Base-by-base conservation (phyloP, 2,113 vertebrate species). In the Oreochromis spilurus region DNA sequence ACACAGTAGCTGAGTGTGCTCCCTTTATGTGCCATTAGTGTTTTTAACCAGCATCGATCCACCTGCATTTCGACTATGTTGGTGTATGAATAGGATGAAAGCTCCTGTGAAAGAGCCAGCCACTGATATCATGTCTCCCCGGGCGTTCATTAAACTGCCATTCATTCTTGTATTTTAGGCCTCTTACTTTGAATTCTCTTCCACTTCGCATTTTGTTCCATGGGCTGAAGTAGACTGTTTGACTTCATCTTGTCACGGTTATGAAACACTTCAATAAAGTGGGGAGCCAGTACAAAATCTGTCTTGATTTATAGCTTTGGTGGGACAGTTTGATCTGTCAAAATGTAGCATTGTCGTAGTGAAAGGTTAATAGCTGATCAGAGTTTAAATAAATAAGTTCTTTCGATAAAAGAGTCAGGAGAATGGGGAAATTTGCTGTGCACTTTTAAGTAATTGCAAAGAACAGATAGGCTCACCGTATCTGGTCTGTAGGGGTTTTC, bases 21-120 rank as follows among this genome's bases (percentile, higher is more conserved):
- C 79, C 81, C 79, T 93, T 90, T 89, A 85, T 89, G 83, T 83
- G 84, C 90, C 84, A 89, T 94, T 86, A 90, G 91, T 91, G 88
- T 90, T 92, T 93, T 90, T 88, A 90, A 91, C 70, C 81, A 87
- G 72, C 87, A 95, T 94, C 52, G 91, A 94, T 93, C 91, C 89
- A 87, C 84, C 88, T 92, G 90, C 88, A 82, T 92, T 91, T 90
- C 81, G 78, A 89, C 83, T 88, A 58, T 36, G 57, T 75, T 24
- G 82, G 40, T 58, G 90, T 79, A 91, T 92, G 93, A 92, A 94
- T 83, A 84, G 80, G 82, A 94, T 88, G 84, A 83, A 91, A 88
- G 84, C 84, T 62, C 79, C 84, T 86, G 87, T 86, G 87, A 88
- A 85, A 86, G 57, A 89, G 86, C 65, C 82, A 81, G 84, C 87